A percentile compares a stretch with the other conserved stretches of the same genome.
Evolutionary conservation across 2,888 invertebrate genomes (phyloP).

Genomic region (Orchesellides sinensis): DNA sequence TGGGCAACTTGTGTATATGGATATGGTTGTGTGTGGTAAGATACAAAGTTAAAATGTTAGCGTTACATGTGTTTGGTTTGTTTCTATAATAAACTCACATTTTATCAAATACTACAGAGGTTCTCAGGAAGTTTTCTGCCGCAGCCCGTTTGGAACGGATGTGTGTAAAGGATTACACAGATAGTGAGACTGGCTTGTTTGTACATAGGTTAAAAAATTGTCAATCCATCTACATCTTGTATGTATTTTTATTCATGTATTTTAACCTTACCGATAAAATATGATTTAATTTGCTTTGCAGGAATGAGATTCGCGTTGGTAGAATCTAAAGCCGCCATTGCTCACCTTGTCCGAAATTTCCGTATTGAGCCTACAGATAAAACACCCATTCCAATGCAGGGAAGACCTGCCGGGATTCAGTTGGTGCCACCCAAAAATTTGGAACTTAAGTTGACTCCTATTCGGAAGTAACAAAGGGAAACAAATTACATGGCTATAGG

Average conservation of each 20-base stretch:
- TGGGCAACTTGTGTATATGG: constrained; percentile 22
- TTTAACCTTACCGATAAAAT: too few species aligned
- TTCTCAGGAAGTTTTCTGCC: not conserved
- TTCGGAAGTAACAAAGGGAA: not conserved
- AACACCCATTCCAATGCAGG: constrained; percentile 53
- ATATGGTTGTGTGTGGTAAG: constrained; percentile 24
- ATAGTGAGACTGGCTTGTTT: constrained; percentile 35
- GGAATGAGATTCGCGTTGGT: constrained; percentile 35
- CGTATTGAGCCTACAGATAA: constrained; percentile 42
- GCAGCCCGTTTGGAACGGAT: constrained; percentile 75
- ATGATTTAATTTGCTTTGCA: too few species aligned
- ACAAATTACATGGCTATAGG: not conserved
- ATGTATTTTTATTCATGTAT: too few species aligned
- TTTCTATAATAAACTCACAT: not conserved
- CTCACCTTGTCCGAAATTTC: constrained; percentile 16
- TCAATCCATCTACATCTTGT: too few species aligned
- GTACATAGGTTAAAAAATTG: constrained; percentile 45
- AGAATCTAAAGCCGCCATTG: constrained; percentile 27
- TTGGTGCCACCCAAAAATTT: not conserved
- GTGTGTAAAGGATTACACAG: constrained; percentile 76
- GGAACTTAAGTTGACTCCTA: not conserved
- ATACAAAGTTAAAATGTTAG: not conserved
- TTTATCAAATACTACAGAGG: not conserved
- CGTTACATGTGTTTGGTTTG: not conserved
- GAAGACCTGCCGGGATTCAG: not conserved